A percentile compares a stretch with the other conserved stretches of the same genome.
These are phyloP conservation scores for Meriones unguiculatus DNA, from an alignment of 2,113 vertebrate species.

Conservation along the genomic window DNA sequence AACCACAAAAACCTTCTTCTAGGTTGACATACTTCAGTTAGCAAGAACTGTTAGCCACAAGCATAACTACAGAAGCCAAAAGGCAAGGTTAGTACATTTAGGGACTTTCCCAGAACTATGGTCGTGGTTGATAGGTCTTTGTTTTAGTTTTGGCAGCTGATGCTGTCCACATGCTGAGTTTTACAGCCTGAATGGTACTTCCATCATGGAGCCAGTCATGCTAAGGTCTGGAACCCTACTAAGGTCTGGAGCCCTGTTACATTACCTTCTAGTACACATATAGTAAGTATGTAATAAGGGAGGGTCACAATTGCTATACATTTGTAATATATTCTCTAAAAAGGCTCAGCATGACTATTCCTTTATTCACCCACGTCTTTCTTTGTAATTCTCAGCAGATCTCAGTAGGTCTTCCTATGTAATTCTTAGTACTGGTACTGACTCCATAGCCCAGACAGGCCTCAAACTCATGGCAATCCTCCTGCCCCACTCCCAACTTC, in stretches of 20 bases:
- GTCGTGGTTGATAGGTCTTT: not conserved
- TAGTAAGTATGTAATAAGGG: not conserved
- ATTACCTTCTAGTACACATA: not conserved
- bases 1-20: not conserved
- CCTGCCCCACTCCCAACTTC: not conserved
- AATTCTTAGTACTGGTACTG: not conserved
- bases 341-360: not conserved
- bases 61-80: not conserved
- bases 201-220: not conserved
- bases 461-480: not conserved
- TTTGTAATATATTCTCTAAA: not conserved
- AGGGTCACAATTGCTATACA: not conserved
- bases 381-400: slow-evolving; percentile 9
- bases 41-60: not conserved
- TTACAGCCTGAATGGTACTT: not conserved
- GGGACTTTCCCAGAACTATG: not conserved
- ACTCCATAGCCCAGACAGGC: not conserved
- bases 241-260: not conserved
- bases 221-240: not conserved
- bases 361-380: slow-evolving; percentile 1
- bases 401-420: not conserved
- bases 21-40: not conserved
- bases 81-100: not conserved
- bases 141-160: not conserved
- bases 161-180: not conserved